Percentiles rank a stretch among this genome's conserved stretches.
These are phyloP conservation scores for Oryzaephilus surinamensis DNA, from an alignment of 1,140 invertebrate species.

Conservation along the genomic window DNA sequence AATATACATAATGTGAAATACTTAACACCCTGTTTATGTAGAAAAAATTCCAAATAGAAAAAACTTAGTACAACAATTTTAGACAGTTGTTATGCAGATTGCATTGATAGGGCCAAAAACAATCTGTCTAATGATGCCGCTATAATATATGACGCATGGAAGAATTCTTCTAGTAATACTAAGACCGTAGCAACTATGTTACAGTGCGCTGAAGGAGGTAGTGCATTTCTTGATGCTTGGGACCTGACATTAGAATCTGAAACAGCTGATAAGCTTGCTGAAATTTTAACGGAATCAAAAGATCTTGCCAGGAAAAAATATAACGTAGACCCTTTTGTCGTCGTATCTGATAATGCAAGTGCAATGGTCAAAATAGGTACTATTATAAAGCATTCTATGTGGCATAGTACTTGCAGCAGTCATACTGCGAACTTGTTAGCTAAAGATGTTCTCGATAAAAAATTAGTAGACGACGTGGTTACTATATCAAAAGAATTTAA, in stretches of 20 bases:
- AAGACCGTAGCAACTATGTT: not conserved
- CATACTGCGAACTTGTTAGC: slow-evolving; percentile 3
- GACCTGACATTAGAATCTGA: not conserved
- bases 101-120: not conserved
- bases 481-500: slow-evolving; percentile 1
- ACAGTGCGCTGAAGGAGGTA: not conserved
- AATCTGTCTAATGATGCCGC: not conserved
- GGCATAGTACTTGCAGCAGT: slow-evolving; percentile 2
- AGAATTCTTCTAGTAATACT: not conserved
- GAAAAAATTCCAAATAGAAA: not conserved
- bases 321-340: not conserved
- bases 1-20: too few relatives aligned
- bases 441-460: not conserved
- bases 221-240: not conserved
- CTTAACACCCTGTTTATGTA: not conserved
- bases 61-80: not conserved
- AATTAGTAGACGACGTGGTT: not conserved
- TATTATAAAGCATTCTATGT: not conserved
- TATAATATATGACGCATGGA: not conserved
- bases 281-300: not conserved
- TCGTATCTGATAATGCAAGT: slow-evolving; percentile 1
- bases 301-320: not conserved
- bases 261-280: not conserved
- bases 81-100: not conserved
- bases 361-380: slow-evolving; percentile 1